Conservation (phyloP, 2,888 invertebrate genomes). For the Papilio protenor region DNA sequence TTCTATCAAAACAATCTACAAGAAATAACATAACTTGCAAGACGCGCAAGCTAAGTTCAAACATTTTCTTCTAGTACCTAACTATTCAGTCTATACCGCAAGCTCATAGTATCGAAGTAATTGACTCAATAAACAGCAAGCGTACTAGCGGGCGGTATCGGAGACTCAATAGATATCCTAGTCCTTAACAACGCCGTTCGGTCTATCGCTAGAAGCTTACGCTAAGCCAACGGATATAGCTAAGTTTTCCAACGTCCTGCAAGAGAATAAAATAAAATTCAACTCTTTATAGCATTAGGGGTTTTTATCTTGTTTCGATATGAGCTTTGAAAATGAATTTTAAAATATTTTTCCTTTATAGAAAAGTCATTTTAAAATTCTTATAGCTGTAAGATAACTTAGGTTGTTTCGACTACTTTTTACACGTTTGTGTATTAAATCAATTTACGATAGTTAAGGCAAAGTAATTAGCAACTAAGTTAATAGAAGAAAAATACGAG, state of each 20-base stretch:
- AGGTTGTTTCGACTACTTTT: background rate
- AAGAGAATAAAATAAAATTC: conserved; percentile 35
- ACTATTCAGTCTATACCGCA: conserved; percentile 42
- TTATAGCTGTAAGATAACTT: background rate
- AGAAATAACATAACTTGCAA: conserved; percentile 14
- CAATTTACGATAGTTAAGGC: background rate
- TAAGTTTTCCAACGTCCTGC: conserved; percentile 27
- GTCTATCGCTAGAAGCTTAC: conserved; percentile 53
- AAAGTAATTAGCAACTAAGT: background rate
- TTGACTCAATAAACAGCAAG: conserved; percentile 63
- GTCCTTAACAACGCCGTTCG: conserved; percentile 53
- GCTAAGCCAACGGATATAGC: conserved; percentile 33
- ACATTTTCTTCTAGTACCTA: conserved; percentile 33
- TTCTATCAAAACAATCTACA: conserved; percentile 14
- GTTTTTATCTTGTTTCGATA: conserved; percentile 31
- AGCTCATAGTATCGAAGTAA: conserved; percentile 59
- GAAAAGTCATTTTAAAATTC: background rate
- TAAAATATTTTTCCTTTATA: background rate
- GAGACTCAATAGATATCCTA: conserved; percentile 49
- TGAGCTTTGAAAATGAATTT: conserved; percentile 20
- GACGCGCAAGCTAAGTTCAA: conserved; percentile 15
- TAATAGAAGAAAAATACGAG: background rate
- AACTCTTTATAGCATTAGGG: conserved; percentile 21
- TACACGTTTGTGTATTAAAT: background rate
- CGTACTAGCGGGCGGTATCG: conserved; percentile 39